Conservation (phyloP, 2,888 invertebrate genomes). For the Microctonus hyperodae region DNA sequence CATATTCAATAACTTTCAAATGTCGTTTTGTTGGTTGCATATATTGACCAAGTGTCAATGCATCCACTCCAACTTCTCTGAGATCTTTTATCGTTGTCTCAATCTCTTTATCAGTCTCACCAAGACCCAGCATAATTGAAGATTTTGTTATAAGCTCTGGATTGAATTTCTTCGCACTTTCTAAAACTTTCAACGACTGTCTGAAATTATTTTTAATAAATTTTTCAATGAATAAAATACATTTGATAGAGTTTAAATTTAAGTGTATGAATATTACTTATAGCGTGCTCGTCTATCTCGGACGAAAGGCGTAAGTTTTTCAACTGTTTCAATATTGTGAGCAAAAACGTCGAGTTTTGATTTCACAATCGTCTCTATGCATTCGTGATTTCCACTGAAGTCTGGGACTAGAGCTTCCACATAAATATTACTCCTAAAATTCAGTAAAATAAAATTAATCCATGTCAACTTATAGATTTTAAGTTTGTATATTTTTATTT, state of each 20-base stretch:
- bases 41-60: conserved; percentile 96
- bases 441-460: not conserved
- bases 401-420: conserved; percentile 98
- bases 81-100: conserved; percentile 88
- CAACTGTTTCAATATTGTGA: conserved; percentile 98
- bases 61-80: conserved; percentile 84
- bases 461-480: not conserved
- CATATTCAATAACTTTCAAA: conserved; percentile 93
- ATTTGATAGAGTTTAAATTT: not conserved
- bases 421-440: conserved; percentile 79
- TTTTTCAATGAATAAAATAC: conserved; percentile 9
- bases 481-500: not conserved
- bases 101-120: conserved; percentile 88
- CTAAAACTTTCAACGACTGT: conserved; percentile 86
- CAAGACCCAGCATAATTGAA: conserved; percentile 97
- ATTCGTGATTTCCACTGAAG: conserved; percentile 82
- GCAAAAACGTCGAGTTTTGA: conserved; percentile 96
- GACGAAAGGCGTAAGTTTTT: conserved; percentile 87
- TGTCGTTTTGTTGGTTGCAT: conserved; percentile 99
- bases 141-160: conserved; percentile 92
- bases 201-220: conserved; percentile 55
- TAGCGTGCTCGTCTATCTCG: conserved; percentile 93
- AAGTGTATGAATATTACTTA: conserved; percentile 65
- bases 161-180: conserved; percentile 81
- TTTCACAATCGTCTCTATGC: conserved; percentile 77